Base-by-base conservation (phyloP, 2,797 vertebrate genomes). In the Enoplosus armatus region DNA sequence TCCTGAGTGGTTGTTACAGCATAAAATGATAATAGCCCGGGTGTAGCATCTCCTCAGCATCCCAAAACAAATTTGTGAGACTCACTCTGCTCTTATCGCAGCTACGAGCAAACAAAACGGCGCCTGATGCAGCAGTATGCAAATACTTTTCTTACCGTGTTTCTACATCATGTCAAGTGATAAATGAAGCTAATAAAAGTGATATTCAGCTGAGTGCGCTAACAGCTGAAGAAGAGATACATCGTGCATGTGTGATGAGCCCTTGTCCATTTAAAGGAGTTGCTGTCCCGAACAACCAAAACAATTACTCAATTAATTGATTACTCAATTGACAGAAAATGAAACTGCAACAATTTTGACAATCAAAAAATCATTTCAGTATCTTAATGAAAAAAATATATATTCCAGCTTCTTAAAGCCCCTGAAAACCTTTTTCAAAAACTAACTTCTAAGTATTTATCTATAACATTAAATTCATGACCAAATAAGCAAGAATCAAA, bases 81-180 rank as follows among this genome's bases (percentile, higher is more conserved):
- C 72, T 77, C 68, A 33, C 62, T 83, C 67, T 45, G 72, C 88
- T 88, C 70, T 80, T 63, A 64, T 53, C 37, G 18, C 45, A 47
- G 45, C 20, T 22, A 72, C 54, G 29, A 72, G 81, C 77, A 85
- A 85, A 92, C 87, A 85, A 78, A 84, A 75, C 61, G 11, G 43
- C 26, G 59, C 80, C 85, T 90, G 88, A 92, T 88, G 87, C 91
- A 88, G 89, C 90, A 89, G 67, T 83, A 91, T 93, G 92, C 87
- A 91, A 92, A 94, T 89, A 69, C 61, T 45, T 47, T 75, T 60
- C 67, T 79, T 37, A 18, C 73, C 9, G 31, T 48, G 75, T 85
- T 85, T 61, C 74, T 58, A 77, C 79, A 81, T 87, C 77, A 83
- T 66, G 83, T 79, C 60, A 51, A 70, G 79, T 85, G 74, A 87